These are phyloP conservation scores for Drosophila repleta DNA, from an alignment of 1,140 invertebrate genomes.

Conservation along the genomic window DNA sequence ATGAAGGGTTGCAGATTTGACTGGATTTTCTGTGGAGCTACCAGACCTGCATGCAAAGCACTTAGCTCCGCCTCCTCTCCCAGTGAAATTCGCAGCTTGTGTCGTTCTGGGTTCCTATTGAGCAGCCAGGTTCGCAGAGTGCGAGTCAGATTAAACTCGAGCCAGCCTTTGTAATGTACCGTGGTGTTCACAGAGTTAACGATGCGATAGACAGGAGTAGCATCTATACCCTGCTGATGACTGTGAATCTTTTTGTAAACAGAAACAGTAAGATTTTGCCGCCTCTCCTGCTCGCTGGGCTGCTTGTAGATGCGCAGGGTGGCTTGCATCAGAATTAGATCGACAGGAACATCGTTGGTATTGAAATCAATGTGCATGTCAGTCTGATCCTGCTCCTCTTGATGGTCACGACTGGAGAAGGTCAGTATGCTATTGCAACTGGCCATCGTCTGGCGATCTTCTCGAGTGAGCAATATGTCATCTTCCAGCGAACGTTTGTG, in stretches of 20 bases:
- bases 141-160: constrained; percentile 74
- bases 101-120: constrained; percentile 42
- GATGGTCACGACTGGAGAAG: constrained; percentile 56
- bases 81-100: constrained; percentile 61
- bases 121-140: constrained; percentile 58
- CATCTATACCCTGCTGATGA: constrained; percentile 31
- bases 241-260: constrained; percentile 58
- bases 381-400: constrained; percentile 3
- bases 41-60: constrained; percentile 42
- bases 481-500: constrained; percentile 66
- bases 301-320: constrained; percentile 71
- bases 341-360: constrained; percentile 68
- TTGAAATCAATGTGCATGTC: constrained; percentile 68
- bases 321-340: constrained; percentile 62
- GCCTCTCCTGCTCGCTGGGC: constrained; percentile 34
- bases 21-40: constrained; percentile 39
- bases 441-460: constrained; percentile 73
- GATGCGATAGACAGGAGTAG: constrained; percentile 55
- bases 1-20: constrained; percentile 72
- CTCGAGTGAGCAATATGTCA: constrained; percentile 67
- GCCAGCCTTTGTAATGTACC: constrained; percentile 61
- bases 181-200: constrained; percentile 68
- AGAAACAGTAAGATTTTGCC: constrained; percentile 58
- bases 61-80: constrained; percentile 41
- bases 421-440: constrained; percentile 77